phyloP scores from a whole-genome alignment of 2,797 vertebrate species.

The Protosalanx chinensis region DNA sequence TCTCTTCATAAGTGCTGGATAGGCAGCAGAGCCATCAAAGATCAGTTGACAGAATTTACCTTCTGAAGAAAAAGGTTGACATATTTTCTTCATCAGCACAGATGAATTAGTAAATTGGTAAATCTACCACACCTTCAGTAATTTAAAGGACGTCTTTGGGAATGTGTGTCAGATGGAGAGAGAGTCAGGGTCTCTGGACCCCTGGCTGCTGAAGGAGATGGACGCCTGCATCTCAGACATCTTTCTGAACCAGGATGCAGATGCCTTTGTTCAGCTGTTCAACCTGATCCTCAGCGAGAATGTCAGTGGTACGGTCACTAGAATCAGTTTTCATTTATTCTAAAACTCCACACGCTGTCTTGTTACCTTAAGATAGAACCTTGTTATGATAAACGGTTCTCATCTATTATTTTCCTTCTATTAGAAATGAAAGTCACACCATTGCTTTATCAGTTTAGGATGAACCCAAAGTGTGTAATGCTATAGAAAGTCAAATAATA shows the following conservation, averaged over 20 bases:
- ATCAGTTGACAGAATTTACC: background rate
- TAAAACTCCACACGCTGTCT: background rate
- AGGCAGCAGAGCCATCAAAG: too few relatives aligned
- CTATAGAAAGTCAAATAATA: too few relatives aligned
- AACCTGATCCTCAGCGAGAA: constrained; percentile 89
- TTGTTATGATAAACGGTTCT: background rate
- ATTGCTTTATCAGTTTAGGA: too few relatives aligned
- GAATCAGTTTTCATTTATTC: background rate
- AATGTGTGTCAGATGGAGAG: constrained; percentile 72
- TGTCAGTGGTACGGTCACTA: constrained; percentile 79
- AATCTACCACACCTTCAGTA: too few relatives aligned
- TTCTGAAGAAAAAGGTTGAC: too few relatives aligned
- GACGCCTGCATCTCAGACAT: constrained; percentile 88
- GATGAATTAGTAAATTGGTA: too few relatives aligned
- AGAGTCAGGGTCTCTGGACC: constrained; percentile 77
- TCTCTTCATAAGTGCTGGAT: too few relatives aligned
- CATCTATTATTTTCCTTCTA: background rate
- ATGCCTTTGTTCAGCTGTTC: constrained; percentile 87
- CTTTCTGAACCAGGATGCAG: constrained; percentile 84
- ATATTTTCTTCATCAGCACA: too few relatives aligned
- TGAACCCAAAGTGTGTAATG: too few relatives aligned
- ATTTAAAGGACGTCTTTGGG: background rate
- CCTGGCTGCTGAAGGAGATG: constrained; percentile 88
- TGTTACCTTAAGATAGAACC: background rate
- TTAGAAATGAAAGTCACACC: too few relatives aligned